Evolutionary conservation across 1,140 invertebrate species (phyloP).

Genomic region (Formica selysi): DNA sequence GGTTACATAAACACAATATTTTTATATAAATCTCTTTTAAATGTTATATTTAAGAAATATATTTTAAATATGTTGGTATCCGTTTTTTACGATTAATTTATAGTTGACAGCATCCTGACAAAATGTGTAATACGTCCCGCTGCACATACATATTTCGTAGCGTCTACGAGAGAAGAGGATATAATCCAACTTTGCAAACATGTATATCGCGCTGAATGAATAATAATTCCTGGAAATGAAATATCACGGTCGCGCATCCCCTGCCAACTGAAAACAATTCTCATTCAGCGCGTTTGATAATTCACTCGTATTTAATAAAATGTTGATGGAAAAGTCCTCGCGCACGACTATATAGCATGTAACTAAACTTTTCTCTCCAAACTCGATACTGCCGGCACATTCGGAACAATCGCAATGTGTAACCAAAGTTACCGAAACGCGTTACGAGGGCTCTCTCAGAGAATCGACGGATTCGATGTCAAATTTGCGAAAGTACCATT

Average conservation of each 20-base stretch:
- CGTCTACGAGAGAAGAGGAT: not conserved
- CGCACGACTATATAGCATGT: not conserved
- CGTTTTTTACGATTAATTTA: not conserved
- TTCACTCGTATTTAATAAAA: conserved; percentile 56
- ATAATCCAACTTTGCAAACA: conserved; percentile 45
- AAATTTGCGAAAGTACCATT: conserved; percentile 57
- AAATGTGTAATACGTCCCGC: not conserved
- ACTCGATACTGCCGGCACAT: conserved; percentile 14
- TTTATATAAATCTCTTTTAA: not conserved
- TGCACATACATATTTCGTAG: not conserved
- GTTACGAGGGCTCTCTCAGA: not conserved
- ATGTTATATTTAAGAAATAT: not conserved
- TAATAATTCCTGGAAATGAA: conserved; percentile 45
- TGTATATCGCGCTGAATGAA: conserved; percentile 23
- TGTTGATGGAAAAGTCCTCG: conserved; percentile 37
- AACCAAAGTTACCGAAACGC: conserved; percentile 48
- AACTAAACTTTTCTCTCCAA: conserved; percentile 36
- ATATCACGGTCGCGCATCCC: conserved; percentile 26
- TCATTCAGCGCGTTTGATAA: conserved; percentile 47
- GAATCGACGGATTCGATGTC: conserved; percentile 51
- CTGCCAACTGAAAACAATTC: conserved; percentile 44
- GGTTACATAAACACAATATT: not conserved
- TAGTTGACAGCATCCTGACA: conserved; percentile 7
- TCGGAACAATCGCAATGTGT: conserved; percentile 21
- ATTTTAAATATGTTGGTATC: no score